Conservation (phyloP, 53 echinoderm and acorn worm species). For the Holothuria scabra region DNA sequence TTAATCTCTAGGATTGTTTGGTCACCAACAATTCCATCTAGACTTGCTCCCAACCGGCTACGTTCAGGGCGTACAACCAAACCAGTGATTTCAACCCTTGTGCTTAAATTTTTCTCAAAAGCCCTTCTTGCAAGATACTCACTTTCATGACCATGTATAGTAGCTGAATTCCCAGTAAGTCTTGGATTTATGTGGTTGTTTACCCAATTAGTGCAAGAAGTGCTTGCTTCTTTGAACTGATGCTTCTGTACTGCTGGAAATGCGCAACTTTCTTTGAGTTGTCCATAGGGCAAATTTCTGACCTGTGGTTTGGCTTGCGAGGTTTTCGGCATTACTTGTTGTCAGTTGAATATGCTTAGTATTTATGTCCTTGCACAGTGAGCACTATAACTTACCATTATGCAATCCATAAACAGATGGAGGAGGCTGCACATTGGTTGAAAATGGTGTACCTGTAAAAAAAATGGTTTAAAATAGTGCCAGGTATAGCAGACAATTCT, state of each 20-base stretch:
- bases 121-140: constrained; percentile 22
- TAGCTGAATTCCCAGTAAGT: constrained; percentile 40
- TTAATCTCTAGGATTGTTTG: constrained; percentile 65
- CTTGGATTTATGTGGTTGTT: constrained; percentile 25
- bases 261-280: constrained; percentile 33
- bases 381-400: too few relatives aligned
- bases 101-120: constrained; percentile 27
- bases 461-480: too few relatives aligned
- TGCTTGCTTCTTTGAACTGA: background rate
- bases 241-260: constrained; percentile 36
- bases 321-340: background rate
- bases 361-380: too few relatives aligned
- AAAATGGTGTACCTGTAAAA: too few relatives aligned
- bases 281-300: constrained; percentile 42
- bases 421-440: too few relatives aligned
- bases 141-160: constrained; percentile 33
- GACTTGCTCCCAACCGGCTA: constrained; percentile 67
- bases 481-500: too few relatives aligned
- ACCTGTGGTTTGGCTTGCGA: constrained; percentile 7
- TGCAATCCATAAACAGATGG: too few relatives aligned
- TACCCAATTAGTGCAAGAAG: constrained; percentile 30
- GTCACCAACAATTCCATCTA: constrained; percentile 58
- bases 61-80: constrained; percentile 49
- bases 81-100: constrained; percentile 43
- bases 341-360: too few relatives aligned